Percentiles rank a stretch among this genome's conserved stretches.
Conservation (phyloP, 2,113 vertebrate species). For the Tiliqua scincoides region DNA sequence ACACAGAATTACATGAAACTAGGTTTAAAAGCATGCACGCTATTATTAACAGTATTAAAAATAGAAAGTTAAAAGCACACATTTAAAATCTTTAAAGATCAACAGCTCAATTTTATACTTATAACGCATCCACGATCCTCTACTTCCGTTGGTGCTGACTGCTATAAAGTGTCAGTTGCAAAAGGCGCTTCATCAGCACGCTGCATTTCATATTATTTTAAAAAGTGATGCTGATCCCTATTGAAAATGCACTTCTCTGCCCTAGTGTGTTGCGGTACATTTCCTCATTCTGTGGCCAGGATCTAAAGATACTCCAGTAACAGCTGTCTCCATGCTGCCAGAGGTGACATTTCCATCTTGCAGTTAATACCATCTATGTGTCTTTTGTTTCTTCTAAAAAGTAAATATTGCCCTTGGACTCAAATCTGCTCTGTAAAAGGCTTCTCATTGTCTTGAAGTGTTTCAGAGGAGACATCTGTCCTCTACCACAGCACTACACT, state of each 20-base stretch:
- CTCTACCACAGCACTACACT: constrained; percentile 4
- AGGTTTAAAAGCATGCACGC: too few species aligned
- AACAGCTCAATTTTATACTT: too few species aligned
- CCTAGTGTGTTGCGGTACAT: neutral
- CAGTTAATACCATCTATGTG: constrained; percentile 6
- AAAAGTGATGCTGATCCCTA: neutral
- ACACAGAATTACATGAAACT: too few species aligned
- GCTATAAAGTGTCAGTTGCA: too few species aligned
- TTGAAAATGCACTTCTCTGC: neutral
- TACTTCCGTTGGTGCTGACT: too few species aligned
- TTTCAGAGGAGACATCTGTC: constrained; percentile 27
- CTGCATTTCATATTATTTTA: neutral
- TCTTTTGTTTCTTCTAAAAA: constrained; percentile 49
- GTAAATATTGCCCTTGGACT: constrained; percentile 47
- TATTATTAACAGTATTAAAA: too few species aligned
- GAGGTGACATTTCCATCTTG: constrained; percentile 28
- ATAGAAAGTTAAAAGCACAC: too few species aligned
- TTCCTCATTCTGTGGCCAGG: neutral
- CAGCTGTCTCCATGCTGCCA: neutral
- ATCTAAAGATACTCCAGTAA: constrained; percentile 8
- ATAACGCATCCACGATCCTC: too few species aligned
- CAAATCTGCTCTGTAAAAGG: constrained; percentile 3
- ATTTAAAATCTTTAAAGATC: too few species aligned
- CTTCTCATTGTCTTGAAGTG: constrained; percentile 15
- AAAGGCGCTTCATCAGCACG: too few species aligned